Conservation (phyloP, 2,888 invertebrate species). For the Osmoderma eremita region DNA sequence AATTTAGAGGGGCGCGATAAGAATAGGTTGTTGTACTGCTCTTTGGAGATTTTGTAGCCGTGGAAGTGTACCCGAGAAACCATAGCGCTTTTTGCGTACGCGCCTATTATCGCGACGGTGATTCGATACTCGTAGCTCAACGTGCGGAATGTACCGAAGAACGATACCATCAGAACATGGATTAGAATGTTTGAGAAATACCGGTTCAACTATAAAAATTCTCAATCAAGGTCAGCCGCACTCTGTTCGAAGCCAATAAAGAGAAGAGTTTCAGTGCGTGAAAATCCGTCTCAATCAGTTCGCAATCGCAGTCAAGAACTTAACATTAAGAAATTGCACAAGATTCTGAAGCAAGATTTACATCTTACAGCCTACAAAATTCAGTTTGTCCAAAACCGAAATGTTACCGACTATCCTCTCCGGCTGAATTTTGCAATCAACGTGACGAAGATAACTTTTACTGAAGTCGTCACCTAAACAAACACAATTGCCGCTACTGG, state of each 20-base stretch:
- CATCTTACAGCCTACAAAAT: no score
- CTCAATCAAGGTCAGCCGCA: not conserved
- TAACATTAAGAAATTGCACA: no score
- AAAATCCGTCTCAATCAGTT: no score
- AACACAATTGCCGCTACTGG: not conserved
- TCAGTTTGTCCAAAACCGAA: not conserved
- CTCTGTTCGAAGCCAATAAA: not conserved
- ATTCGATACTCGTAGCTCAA: no score
- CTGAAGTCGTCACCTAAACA: not conserved
- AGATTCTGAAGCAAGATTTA: no score
- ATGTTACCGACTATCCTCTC: not conserved
- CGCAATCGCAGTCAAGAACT: no score
- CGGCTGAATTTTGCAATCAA: not conserved
- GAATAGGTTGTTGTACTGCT: no score
- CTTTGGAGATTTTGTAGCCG: no score
- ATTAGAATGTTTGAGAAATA: not conserved
- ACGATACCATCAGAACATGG: not conserved
- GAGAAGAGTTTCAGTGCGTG: constrained; percentile 6
- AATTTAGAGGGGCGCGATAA: no score
- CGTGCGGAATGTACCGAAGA: not conserved
- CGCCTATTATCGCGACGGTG: no score
- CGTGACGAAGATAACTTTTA: not conserved
- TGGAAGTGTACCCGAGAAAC: no score
- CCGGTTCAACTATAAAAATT: not conserved
- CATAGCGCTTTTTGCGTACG: no score